Conservation (phyloP, 2,797 vertebrate species). For the Columba guinea region DNA sequence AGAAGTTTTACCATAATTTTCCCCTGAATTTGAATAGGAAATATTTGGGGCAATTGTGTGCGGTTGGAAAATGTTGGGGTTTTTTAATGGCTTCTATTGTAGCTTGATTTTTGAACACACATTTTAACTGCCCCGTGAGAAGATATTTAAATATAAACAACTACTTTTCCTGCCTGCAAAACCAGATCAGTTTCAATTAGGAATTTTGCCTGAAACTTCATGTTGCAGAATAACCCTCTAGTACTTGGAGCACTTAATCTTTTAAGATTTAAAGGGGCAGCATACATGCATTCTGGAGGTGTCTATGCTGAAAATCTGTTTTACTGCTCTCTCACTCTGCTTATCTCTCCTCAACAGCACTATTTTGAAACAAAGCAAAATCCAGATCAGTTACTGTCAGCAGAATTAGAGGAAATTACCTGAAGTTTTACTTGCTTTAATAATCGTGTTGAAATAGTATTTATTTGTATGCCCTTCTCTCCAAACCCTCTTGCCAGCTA, state of each 20-base stretch:
- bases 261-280: slow-evolving; percentile 21
- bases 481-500: background rate
- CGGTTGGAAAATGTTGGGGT: slow-evolving; percentile 8
- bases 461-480: slow-evolving; percentile 12
- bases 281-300: background rate
- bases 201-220: slow-evolving; percentile 24
- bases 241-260: background rate
- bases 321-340: background rate
- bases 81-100: slow-evolving; percentile 38
- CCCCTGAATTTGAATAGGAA: slow-evolving; percentile 42
- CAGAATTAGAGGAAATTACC: slow-evolving; percentile 61
- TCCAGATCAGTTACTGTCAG: slow-evolving; percentile 21
- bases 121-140: slow-evolving; percentile 1
- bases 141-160: slow-evolving; percentile 14
- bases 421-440: slow-evolving; percentile 45
- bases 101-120: slow-evolving; percentile 25
- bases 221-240: slow-evolving; percentile 3
- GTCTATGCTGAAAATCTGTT: background rate
- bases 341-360: slow-evolving; percentile 37
- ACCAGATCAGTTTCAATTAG: slow-evolving; percentile 30
- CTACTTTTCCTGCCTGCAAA: slow-evolving; percentile 22
- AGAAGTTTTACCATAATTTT: slow-evolving; percentile 17
- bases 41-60: slow-evolving; percentile 36
- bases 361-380: slow-evolving; percentile 57
- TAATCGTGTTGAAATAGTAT: background rate